Percentiles rank a stretch among this genome's conserved stretches.
Evolutionary conservation across 2,113 vertebrate species (phyloP).

Genomic region (Lamprotornis superbus): DNA sequence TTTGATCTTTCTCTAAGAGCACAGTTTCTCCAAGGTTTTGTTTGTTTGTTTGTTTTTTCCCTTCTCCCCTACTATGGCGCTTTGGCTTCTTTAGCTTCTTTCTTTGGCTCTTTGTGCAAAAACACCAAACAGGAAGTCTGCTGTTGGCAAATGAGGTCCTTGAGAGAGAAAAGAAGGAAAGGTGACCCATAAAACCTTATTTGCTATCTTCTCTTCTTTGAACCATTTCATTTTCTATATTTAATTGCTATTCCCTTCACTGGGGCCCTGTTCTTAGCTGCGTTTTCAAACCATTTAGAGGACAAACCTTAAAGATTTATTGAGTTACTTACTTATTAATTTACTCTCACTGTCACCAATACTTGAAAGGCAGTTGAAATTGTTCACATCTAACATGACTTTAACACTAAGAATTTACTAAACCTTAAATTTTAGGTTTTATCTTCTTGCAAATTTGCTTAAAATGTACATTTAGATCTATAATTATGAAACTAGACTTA

Average conservation of each 20-base stretch:
- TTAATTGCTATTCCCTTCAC: neutral
- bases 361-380: neutral
- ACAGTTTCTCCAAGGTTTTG: neutral
- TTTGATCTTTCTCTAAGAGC: neutral
- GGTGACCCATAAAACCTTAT: neutral
- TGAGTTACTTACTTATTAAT: neutral
- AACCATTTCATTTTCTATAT: neutral
- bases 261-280: neutral
- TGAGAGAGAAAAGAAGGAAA: neutral
- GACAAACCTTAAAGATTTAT: neutral
- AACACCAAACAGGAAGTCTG: neutral
- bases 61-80: fast-evolving
- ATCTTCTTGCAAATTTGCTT: neutral
- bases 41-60: neutral
- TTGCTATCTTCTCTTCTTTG: neutral
- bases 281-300: neutral
- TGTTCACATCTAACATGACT: neutral
- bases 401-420: neutral
- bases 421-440: neutral
- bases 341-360: neutral
- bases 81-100: neutral
- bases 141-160: neutral
- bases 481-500: neutral
- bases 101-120: neutral
- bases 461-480: neutral